These are phyloP conservation scores for Eulemur rubriventer DNA, from an alignment of 2,797 vertebrate genomes.

Conservation along the genomic window DNA sequence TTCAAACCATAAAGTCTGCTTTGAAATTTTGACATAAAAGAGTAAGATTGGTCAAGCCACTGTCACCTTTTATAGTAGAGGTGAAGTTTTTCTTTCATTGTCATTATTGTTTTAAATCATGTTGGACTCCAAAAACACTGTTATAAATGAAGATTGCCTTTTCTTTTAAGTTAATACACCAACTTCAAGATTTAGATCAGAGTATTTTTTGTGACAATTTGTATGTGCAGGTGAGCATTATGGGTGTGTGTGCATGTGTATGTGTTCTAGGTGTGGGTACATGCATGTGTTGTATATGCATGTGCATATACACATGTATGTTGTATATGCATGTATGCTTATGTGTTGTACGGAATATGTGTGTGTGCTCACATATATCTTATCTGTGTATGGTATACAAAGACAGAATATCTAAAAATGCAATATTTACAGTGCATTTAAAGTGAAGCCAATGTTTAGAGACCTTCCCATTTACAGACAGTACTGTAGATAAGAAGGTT, in stretches of 20 bases:
- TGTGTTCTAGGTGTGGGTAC: neutral
- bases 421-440: neutral
- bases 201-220: neutral
- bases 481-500: neutral
- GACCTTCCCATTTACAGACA: neutral
- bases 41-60: neutral
- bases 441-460: constrained; percentile 8
- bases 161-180: neutral
- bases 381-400: neutral
- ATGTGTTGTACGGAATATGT: neutral
- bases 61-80: neutral
- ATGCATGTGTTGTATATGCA: neutral
- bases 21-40: constrained; percentile 53
- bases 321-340: neutral
- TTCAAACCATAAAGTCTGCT: constrained; percentile 37
- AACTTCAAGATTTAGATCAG: neutral
- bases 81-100: neutral
- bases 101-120: neutral
- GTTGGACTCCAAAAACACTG: neutral
- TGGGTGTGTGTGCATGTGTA: too few relatives aligned
- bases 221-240: neutral
- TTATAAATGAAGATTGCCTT: neutral
- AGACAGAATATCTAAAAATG: neutral
- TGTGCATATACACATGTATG: neutral
- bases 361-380: neutral